Percentiles rank a stretch among this genome's conserved stretches.
Conservation (phyloP, 2,888 invertebrate genomes). For the Ryuthela nishihirai region DNA sequence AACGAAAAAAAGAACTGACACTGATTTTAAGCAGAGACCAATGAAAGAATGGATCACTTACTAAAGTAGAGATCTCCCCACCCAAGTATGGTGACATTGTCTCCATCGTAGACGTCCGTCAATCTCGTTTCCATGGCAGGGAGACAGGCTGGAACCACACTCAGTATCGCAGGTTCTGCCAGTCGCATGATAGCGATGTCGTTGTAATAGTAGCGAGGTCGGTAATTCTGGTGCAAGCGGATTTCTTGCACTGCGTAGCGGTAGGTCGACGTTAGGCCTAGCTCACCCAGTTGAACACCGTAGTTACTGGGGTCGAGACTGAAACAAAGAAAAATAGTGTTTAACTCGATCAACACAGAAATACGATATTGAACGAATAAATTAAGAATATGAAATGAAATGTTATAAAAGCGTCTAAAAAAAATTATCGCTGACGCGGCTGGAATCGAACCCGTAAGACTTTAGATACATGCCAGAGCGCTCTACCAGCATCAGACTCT, state of each 20-base stretch:
- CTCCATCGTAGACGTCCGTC: conserved; percentile 1
- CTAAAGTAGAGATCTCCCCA: conserved; percentile 27
- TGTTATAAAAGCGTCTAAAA: too few species aligned
- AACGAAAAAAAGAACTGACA: too few species aligned
- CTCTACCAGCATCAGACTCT: too few species aligned
- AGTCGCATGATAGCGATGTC: conserved; percentile 29
- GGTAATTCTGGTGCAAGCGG: conserved; percentile 16
- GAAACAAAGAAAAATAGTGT: not conserved
- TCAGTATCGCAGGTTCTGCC: not conserved
- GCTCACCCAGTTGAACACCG: conserved; percentile 11
- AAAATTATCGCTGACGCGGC: too few species aligned
- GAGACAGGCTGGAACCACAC: conserved; percentile 6
- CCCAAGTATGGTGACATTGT: conserved; percentile 20
- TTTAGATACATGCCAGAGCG: too few species aligned
- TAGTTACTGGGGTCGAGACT: conserved; percentile 19
- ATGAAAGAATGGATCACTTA: too few species aligned
- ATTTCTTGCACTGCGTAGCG: conserved; percentile 8
- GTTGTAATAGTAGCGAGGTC: conserved; percentile 20
- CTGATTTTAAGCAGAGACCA: too few species aligned
- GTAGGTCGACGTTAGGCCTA: conserved; percentile 1
- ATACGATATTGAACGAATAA: too few species aligned
- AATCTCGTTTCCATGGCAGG: conserved; percentile 10
- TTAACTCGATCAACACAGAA: too few species aligned
- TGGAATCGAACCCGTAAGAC: too few species aligned
- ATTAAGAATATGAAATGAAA: too few species aligned